Percentiles rank a stretch among this genome's conserved stretches.
These are phyloP conservation scores for Euura saliciscinereae DNA, from an alignment of 1,140 invertebrate species.

Conservation along the genomic window DNA sequence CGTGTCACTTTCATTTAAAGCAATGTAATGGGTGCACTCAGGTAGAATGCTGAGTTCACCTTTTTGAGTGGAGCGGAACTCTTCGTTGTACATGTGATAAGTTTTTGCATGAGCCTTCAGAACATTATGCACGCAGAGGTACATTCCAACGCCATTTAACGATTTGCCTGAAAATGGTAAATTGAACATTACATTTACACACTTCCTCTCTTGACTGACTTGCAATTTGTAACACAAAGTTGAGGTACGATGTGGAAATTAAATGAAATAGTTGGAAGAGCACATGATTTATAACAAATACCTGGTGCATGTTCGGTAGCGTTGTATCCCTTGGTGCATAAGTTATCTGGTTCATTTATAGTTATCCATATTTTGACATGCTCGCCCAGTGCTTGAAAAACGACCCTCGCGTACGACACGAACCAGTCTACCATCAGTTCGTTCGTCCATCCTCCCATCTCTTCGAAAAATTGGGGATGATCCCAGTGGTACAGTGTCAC, in stretches of 20 bases:
- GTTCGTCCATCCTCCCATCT: no score
- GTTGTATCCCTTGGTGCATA: conserved; percentile 41
- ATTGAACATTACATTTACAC: no score
- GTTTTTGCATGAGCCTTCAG: conserved; percentile 63
- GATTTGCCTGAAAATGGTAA: conserved; percentile 44
- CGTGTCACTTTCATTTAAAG: neutral
- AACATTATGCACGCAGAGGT: conserved; percentile 60
- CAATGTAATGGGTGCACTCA: neutral
- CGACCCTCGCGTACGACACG: conserved; percentile 36
- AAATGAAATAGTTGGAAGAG: no score
- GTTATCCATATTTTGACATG: conserved; percentile 24
- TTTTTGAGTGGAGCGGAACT: neutral
- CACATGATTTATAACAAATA: neutral
- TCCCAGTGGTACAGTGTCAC: neutral
- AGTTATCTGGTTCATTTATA: conserved; percentile 20
- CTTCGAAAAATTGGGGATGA: no score
- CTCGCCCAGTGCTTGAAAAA: conserved; percentile 38
- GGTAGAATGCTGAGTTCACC: neutral
- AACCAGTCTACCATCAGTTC: conserved; percentile 22
- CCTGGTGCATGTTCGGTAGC: conserved; percentile 22
- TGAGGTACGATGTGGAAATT: no score
- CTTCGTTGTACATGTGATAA: conserved; percentile 8
- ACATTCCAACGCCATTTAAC: conserved; percentile 54
- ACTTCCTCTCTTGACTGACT: no score
- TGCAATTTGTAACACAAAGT: no score